phyloP scores from a whole-genome alignment of 2,797 vertebrate genomes.

The Propithecus deckenii region DNA sequence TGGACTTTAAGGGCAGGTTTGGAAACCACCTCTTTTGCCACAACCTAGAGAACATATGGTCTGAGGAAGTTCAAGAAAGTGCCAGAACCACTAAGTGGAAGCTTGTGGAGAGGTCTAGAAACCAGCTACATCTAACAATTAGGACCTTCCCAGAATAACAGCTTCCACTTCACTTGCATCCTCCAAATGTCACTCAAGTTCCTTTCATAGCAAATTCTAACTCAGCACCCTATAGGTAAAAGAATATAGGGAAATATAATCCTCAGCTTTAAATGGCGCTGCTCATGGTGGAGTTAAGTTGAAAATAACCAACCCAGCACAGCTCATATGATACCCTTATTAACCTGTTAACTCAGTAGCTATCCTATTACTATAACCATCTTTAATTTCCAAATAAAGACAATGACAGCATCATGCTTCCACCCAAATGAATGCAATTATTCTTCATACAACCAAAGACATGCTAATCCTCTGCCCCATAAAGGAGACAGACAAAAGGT shows the following conservation, averaged over 20 bases:
- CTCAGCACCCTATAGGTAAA: neutral
- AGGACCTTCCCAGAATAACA: neutral
- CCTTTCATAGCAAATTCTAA: neutral
- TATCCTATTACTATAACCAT: neutral
- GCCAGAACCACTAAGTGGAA: neutral
- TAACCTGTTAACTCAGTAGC: neutral
- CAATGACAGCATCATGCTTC: neutral
- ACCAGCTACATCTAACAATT: neutral
- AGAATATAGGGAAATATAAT: neutral
- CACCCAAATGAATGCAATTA: neutral
- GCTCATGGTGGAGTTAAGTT: neutral
- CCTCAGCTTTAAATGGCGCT: neutral
- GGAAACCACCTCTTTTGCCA: neutral
- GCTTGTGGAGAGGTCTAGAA: neutral
- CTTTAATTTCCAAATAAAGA: neutral
- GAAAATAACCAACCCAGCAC: neutral
- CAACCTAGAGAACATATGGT: neutral
- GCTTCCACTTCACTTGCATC: neutral
- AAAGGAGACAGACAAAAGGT: neutral
- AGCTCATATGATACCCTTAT: neutral
- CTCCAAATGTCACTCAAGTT: neutral
- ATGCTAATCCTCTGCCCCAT: neutral
- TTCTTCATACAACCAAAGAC: neutral
- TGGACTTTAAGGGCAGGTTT: neutral
- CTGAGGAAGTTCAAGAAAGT: neutral